Percentiles rank a stretch among this genome's conserved stretches.
phyloP scores from a whole-genome alignment of 2,888 invertebrate genomes.

The Nomada goodeniana region DNA sequence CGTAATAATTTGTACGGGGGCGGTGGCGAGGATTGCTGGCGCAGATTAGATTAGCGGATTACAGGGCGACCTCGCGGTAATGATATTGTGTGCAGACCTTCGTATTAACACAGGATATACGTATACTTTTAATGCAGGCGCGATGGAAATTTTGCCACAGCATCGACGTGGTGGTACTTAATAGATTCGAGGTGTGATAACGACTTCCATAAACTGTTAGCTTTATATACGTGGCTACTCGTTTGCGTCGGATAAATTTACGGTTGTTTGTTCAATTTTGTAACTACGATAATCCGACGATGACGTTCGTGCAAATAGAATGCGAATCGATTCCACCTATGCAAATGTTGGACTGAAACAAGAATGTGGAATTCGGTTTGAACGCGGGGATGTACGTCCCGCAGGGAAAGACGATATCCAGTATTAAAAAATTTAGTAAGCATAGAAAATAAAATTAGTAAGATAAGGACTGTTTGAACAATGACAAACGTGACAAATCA shows the following conservation, averaged over 20 bases:
- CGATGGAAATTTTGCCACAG: conserved; percentile 34
- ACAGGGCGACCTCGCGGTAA: conserved; percentile 61
- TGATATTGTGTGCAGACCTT: conserved; percentile 34
- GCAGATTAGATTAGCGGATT: conserved; percentile 68
- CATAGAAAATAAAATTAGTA: too few relatives aligned
- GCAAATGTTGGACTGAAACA: too few relatives aligned
- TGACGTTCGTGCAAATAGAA: background rate
- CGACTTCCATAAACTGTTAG: background rate
- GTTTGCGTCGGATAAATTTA: background rate
- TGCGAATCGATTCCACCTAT: too few relatives aligned
- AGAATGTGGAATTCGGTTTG: too few relatives aligned
- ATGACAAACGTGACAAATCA: too few relatives aligned
- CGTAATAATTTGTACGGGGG: conserved; percentile 65
- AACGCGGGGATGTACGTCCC: background rate
- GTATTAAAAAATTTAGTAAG: background rate
- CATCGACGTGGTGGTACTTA: conserved; percentile 35
- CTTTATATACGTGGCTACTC: background rate
- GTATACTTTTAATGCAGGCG: conserved; percentile 42
- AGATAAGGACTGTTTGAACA: too few relatives aligned
- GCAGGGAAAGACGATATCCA: background rate
- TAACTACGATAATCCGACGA: background rate
- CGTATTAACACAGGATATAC: conserved; percentile 43
- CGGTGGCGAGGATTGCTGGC: conserved; percentile 50
- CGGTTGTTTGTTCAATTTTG: background rate
- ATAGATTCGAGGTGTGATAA: conserved; percentile 26